These are phyloP conservation scores for Campoletis sonorensis DNA, from an alignment of 1,140 invertebrate species.

Conservation along the genomic window DNA sequence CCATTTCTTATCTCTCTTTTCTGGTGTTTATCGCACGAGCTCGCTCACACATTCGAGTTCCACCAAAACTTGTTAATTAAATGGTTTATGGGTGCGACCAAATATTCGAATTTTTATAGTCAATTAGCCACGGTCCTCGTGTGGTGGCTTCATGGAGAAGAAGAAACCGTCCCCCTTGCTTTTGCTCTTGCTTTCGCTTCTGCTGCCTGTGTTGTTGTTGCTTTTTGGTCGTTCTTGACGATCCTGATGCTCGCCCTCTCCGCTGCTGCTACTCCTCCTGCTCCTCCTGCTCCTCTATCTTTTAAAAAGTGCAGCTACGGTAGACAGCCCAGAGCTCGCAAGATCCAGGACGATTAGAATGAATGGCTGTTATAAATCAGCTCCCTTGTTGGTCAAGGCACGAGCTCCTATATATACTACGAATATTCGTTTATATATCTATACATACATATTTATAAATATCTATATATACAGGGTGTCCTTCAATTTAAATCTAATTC, in stretches of 20 bases:
- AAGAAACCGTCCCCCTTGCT: neutral
- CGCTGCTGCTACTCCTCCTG: neutral
- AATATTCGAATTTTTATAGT: slow-evolving; percentile 71
- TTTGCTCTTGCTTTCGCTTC: neutral
- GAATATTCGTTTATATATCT: slow-evolving; percentile 35
- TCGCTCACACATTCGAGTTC: slow-evolving; percentile 35
- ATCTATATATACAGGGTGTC: slow-evolving; percentile 7
- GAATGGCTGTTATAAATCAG: slow-evolving; percentile 76
- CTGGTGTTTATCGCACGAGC: slow-evolving; percentile 33
- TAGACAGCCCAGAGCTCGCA: slow-evolving; percentile 66
- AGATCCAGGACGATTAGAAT: slow-evolving; percentile 77
- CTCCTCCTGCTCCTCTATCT: slow-evolving; percentile 53
- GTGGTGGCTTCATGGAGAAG: neutral
- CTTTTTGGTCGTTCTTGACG: neutral
- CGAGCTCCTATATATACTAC: slow-evolving; percentile 38
- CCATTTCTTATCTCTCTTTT: slow-evolving; percentile 34
- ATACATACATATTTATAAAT: too few species aligned
- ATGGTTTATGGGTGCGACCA: slow-evolving; percentile 68
- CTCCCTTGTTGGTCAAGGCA: slow-evolving; percentile 63
- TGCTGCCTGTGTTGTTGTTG: neutral
- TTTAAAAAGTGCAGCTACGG: slow-evolving; percentile 64
- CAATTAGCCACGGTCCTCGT: slow-evolving; percentile 67
- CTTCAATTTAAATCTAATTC: too few species aligned
- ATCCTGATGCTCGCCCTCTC: neutral
- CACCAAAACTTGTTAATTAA: slow-evolving; percentile 67